Evolutionary conservation across 2,113 vertebrate genomes (phyloP).

Genomic region (Psittacula cyanocephala): DNA sequence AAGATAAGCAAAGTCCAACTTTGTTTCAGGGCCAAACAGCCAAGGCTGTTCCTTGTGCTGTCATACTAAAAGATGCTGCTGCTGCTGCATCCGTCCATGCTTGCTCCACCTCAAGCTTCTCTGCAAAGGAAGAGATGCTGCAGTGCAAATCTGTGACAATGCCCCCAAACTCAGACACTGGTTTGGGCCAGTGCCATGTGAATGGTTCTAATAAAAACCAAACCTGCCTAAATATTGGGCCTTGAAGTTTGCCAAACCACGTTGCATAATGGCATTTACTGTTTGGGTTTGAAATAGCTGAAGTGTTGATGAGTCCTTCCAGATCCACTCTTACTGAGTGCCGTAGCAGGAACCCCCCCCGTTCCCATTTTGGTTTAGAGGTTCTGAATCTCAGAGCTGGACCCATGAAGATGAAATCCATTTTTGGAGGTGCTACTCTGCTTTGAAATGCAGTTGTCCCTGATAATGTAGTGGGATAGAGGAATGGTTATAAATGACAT

Average conservation of each 20-base stretch:
- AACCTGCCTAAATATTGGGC: background rate
- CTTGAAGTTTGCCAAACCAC: background rate
- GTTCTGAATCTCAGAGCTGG: background rate
- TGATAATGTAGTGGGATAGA: background rate
- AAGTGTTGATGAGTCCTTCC: background rate
- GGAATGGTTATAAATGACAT: background rate
- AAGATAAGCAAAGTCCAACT: background rate
- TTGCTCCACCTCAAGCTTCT: background rate
- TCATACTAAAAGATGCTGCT: background rate
- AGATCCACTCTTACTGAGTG: background rate
- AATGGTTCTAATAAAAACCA: constrained; percentile 5
- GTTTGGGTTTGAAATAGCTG: background rate
- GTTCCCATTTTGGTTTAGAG: background rate
- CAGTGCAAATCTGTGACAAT: background rate
- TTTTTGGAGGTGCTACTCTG: background rate
- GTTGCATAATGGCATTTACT: background rate
- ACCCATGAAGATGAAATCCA: background rate
- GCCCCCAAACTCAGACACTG: background rate
- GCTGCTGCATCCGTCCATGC: background rate
- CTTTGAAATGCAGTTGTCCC: background rate
- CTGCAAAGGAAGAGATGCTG: background rate
- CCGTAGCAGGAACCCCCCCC: rapidly evolving
- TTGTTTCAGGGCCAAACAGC: background rate
- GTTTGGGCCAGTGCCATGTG: background rate
- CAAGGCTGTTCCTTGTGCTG: background rate